Conservation (phyloP, 2,113 vertebrate genomes). For the Callipepla californica region DNA sequence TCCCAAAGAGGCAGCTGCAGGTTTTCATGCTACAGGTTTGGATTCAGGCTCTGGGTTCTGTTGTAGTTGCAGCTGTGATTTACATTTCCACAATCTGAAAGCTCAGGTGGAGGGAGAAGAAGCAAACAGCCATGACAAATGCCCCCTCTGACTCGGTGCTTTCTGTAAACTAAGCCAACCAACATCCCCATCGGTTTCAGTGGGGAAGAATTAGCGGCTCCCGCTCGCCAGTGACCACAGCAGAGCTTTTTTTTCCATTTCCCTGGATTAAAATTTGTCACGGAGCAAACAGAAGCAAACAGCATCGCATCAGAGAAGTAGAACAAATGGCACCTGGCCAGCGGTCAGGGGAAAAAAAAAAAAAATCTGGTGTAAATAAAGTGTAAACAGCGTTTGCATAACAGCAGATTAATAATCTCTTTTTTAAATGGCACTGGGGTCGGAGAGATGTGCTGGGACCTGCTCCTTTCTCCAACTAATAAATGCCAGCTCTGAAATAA, state of each 20-base stretch:
- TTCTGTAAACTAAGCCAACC: conserved; percentile 47
- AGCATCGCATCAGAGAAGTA: conserved; percentile 15
- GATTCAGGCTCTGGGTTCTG: not conserved
- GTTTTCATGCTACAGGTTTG: not conserved
- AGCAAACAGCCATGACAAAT: conserved; percentile 53
- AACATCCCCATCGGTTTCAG: conserved; percentile 51
- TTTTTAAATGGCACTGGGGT: not conserved
- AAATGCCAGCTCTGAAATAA: conserved; percentile 45
- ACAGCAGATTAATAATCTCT: conserved; percentile 17
- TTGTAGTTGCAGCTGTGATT: conserved; percentile 60
- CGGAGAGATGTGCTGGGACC: not conserved
- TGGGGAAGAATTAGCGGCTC: conserved; percentile 63
- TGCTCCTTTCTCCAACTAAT: not conserved
- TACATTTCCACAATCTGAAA: conserved; percentile 49
- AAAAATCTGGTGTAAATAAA: not conserved
- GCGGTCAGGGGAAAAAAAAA: not conserved
- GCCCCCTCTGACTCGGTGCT: conserved; percentile 29
- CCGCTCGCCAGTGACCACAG: conserved; percentile 19
- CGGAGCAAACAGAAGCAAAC: conserved; percentile 28
- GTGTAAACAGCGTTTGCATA: conserved; percentile 50
- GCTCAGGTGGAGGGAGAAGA: conserved; percentile 31
- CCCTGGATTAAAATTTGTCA: conserved; percentile 66
- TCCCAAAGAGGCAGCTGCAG: not conserved
- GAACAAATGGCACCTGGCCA: conserved; percentile 33
- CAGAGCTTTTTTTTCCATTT: conserved; percentile 63